Conservation (phyloP, 1,140 invertebrate genomes). For the Drosophila fuyamai region DNA sequence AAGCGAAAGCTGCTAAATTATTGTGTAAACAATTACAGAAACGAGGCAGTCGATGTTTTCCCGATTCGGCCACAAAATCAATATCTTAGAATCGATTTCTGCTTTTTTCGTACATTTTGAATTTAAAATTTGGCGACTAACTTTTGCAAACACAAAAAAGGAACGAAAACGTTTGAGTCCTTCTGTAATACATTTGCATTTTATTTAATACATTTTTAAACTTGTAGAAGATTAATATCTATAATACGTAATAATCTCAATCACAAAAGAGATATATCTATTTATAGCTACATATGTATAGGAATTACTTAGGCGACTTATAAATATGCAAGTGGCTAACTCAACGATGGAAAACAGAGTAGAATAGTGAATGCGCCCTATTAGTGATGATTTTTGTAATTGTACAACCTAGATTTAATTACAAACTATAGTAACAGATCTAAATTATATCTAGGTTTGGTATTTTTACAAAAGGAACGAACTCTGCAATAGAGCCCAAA, state of each 20-base stretch:
- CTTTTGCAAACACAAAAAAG: background rate
- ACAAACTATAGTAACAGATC: constrained; percentile 62
- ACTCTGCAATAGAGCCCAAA: constrained; percentile 15
- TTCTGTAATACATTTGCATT: constrained; percentile 40
- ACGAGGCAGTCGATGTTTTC: too few relatives aligned
- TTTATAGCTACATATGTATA: constrained; percentile 27
- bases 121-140: background rate
- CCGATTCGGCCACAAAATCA: too few relatives aligned
- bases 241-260: constrained; percentile 54
- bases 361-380: constrained; percentile 6
- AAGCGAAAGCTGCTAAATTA: too few relatives aligned
- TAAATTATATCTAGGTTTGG: constrained; percentile 54
- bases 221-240: constrained; percentile 19
- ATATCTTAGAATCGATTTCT: too few relatives aligned
- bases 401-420: constrained; percentile 43
- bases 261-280: constrained; percentile 33
- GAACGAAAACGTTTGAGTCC: background rate
- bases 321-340: constrained; percentile 25
- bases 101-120: background rate
- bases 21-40: too few relatives aligned
- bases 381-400: constrained; percentile 26
- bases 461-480: constrained; percentile 60
- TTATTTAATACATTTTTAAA: constrained; percentile 50
- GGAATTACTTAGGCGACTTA: constrained; percentile 21
- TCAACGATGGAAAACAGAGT: constrained; percentile 22